These are phyloP conservation scores for Pseudoatta argentina DNA, from an alignment of 1,140 invertebrate genomes.

Conservation along the genomic window DNA sequence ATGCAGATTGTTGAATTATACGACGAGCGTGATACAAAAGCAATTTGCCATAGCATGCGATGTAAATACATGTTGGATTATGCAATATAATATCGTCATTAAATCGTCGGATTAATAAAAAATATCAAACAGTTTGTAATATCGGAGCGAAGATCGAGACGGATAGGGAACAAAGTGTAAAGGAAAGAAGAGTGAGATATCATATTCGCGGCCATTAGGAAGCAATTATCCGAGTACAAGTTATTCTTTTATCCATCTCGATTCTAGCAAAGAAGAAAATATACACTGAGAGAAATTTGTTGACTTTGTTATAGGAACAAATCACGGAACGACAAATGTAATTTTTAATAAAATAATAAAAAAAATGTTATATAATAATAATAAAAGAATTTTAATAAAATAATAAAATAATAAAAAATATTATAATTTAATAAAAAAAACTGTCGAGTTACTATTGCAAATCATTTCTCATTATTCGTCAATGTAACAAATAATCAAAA, in stretches of 20 bases:
- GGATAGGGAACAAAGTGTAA: neutral
- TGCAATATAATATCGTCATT: slow-evolving; percentile 61
- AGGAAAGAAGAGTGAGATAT: slow-evolving; percentile 24
- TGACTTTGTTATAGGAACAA: too few relatives aligned
- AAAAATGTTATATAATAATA: too few relatives aligned
- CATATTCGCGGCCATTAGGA: slow-evolving; percentile 70
- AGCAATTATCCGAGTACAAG: slow-evolving; percentile 65
- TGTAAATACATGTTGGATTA: slow-evolving; percentile 19
- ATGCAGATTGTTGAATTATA: neutral
- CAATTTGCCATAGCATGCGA: neutral
- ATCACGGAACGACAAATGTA: too few relatives aligned
- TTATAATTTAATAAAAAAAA: too few relatives aligned
- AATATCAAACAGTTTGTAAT: slow-evolving; percentile 23
- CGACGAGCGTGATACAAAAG: neutral
- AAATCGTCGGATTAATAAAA: slow-evolving; percentile 46
- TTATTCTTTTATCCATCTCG: slow-evolving; percentile 64
- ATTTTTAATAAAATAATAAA: too few relatives aligned
- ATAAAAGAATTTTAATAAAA: too few relatives aligned
- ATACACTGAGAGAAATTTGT: too few relatives aligned
- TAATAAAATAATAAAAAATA: too few relatives aligned
- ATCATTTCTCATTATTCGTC: too few relatives aligned
- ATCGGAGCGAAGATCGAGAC: neutral
- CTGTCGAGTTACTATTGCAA: too few relatives aligned
- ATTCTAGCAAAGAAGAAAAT: slow-evolving; percentile 31
- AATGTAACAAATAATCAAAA: too few relatives aligned